A percentile compares a stretch with the other conserved stretches of the same genome.
These are phyloP conservation scores for Drosophila melanica DNA, from an alignment of 1,140 invertebrate species.

Conservation along the genomic window DNA sequence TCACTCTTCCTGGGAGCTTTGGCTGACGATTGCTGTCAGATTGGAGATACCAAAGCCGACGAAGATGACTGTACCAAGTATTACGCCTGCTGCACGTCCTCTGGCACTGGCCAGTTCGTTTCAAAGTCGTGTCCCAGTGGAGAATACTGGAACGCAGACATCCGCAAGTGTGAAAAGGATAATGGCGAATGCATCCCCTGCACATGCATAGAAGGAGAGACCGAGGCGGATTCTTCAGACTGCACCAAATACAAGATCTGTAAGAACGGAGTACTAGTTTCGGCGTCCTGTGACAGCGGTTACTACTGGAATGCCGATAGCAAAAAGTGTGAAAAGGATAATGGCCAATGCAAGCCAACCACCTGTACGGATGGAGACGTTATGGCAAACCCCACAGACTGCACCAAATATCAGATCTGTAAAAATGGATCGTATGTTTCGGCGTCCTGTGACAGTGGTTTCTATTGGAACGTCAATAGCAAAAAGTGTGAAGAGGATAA, in stretches of 20 bases:
- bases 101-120: conserved; percentile 47
- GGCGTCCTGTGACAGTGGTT: conserved; percentile 5
- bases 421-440: conserved; percentile 22
- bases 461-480: conserved; percentile 26
- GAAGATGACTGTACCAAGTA: conserved; percentile 53
- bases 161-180: conserved; percentile 10
- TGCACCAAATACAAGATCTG: conserved; percentile 45
- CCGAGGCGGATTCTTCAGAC: neutral
- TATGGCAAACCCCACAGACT: conserved; percentile 27
- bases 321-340: conserved; percentile 16
- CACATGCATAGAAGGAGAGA: conserved; percentile 34
- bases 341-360: conserved; percentile 37
- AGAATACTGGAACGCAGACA: conserved; percentile 33
- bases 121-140: conserved; percentile 47
- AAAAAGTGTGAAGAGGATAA: conserved; percentile 22
- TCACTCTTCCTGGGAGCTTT: conserved; percentile 28
- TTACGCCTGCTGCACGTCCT: conserved; percentile 36
- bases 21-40: conserved; percentile 52
- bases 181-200: conserved; percentile 13
- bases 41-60: conserved; percentile 49
- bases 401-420: conserved; percentile 40
- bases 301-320: conserved; percentile 26
- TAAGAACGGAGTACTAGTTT: conserved; percentile 22
- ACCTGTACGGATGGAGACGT: conserved; percentile 22
- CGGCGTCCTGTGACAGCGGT: conserved; percentile 9